Conservation (phyloP, 2,888 invertebrate species). For the Acrobasis suavella region DNA sequence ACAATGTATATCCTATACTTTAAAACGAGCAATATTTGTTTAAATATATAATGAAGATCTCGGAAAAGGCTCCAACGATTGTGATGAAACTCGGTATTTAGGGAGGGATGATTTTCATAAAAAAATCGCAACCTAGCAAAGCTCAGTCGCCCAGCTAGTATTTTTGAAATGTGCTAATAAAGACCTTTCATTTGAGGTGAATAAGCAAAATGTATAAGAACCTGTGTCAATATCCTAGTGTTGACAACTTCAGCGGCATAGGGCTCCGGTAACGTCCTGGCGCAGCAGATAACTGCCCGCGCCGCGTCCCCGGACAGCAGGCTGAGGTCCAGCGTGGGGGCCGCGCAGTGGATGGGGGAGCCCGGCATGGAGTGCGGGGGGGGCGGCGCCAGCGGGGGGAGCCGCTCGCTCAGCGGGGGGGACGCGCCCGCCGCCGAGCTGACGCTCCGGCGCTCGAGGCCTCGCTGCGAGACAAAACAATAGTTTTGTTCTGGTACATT, state of each 20-base stretch:
- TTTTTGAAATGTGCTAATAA: too few relatives aligned
- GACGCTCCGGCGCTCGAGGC: slow-evolving; percentile 66
- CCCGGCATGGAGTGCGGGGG: slow-evolving; percentile 79
- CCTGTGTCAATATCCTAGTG: slow-evolving; percentile 72
- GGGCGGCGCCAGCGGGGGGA: slow-evolving; percentile 55
- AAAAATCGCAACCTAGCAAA: too few relatives aligned
- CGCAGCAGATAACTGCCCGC: slow-evolving; percentile 65
- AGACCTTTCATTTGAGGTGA: too few relatives aligned
- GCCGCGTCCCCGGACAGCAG: slow-evolving; percentile 69
- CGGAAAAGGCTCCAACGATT: too few relatives aligned
- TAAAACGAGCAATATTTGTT: too few relatives aligned
- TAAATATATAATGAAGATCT: too few relatives aligned
- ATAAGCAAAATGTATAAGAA: too few relatives aligned
- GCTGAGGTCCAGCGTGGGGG: slow-evolving; percentile 52
- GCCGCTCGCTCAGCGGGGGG: slow-evolving; percentile 48
- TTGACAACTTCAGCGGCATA: slow-evolving; percentile 66
- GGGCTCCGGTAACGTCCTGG: slow-evolving; percentile 68
- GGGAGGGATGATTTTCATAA: too few relatives aligned
- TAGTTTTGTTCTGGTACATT: too few relatives aligned
- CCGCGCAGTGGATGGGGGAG: slow-evolving; percentile 56
- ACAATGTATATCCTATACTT: background rate
- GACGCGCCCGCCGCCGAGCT: slow-evolving; percentile 56
- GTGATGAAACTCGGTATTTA: too few relatives aligned
- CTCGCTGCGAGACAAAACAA: slow-evolving; percentile 56
- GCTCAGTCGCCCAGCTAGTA: too few relatives aligned